Base-by-base conservation (phyloP, 2,797 vertebrate species). In the Propithecus deckenii region DNA sequence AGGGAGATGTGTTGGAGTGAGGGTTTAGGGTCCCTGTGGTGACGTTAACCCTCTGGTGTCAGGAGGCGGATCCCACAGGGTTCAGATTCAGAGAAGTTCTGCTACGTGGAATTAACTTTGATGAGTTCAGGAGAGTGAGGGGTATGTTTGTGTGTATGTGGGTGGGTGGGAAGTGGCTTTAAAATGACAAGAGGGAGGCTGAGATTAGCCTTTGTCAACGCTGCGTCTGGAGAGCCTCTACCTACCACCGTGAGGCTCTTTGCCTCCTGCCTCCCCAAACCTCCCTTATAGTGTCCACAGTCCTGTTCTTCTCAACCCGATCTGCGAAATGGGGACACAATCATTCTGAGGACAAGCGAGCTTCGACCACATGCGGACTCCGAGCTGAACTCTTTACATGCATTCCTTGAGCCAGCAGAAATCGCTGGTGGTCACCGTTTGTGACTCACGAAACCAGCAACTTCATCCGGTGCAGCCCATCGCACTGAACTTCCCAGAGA, bases 311-410 rank as follows among this genome's bases (percentile, higher is more conserved):
- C n/a, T 20, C 5, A 13, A 3, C 15, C 61, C 15, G 14, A 12
- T 75, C 63, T 63, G 52, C 30, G 50, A 63, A 71, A 35, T 14
- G 15, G 35, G 46, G 38, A n/a, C 28, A 4, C 8, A 41, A 5
- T 4, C 3, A 0, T 20, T n/a, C 18, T 4, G 50, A 67, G 43
- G 71, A 32, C 1, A 32, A n/a, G 28, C 14, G 65, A 20, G 59
- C 8, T 25, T 35, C 14, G 23, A 74, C 7, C 14, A 1, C 0
- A 4, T 1, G n/a, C 52, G 0, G 5, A 46, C 30, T 2, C 22
- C 0, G 12, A 13, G 41, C 72, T 79, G 18, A 48, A 22, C 17
- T 22, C 61, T 67, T 52, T 43, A 15, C 30, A 38, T 0, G 0
- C 57, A 9, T 10, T 23, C 41, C 2, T 2, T 25, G 76, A 69